These are phyloP conservation scores for Ranitomeya imitator DNA, from an alignment of 2,113 vertebrate species.

Conservation along the genomic window DNA sequence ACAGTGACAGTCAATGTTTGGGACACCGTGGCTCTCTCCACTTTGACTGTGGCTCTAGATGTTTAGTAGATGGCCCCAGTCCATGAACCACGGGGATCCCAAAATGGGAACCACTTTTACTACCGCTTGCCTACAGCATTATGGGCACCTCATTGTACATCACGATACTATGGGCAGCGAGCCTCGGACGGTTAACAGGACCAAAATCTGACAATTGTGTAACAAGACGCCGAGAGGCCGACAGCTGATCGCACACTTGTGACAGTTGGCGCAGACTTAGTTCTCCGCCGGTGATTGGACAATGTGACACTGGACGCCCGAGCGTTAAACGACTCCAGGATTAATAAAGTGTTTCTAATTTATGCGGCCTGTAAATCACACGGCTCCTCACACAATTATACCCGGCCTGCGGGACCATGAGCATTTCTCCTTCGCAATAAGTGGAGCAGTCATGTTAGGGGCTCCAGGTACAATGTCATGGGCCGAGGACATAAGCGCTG, in stretches of 20 bases:
- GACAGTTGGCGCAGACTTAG: not conserved
- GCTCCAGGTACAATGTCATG: not conserved
- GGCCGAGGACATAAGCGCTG: no score
- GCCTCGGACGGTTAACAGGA: not conserved
- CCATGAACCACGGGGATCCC: not conserved
- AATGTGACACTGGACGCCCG: not conserved
- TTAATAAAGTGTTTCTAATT: conserved; percentile 27
- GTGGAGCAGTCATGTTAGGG: not conserved
- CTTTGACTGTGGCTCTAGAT: no score
- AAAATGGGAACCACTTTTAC: no score
- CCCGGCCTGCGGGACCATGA: not conserved
- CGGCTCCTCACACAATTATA: not conserved
- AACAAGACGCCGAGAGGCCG: not conserved
- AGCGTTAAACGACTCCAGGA: not conserved
- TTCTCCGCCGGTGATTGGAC: not conserved
- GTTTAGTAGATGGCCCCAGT: no score
- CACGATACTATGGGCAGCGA: no score
- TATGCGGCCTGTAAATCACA: not conserved
- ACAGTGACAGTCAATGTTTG: no score
- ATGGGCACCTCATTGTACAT: not conserved
- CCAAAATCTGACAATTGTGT: not conserved
- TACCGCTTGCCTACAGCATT: not conserved
- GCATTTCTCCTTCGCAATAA: not conserved
- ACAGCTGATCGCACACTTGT: conserved; percentile 10
- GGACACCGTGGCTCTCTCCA: no score